Base-by-base conservation (phyloP, 2,113 vertebrate species). In the Stigmatopora nigra region DNA sequence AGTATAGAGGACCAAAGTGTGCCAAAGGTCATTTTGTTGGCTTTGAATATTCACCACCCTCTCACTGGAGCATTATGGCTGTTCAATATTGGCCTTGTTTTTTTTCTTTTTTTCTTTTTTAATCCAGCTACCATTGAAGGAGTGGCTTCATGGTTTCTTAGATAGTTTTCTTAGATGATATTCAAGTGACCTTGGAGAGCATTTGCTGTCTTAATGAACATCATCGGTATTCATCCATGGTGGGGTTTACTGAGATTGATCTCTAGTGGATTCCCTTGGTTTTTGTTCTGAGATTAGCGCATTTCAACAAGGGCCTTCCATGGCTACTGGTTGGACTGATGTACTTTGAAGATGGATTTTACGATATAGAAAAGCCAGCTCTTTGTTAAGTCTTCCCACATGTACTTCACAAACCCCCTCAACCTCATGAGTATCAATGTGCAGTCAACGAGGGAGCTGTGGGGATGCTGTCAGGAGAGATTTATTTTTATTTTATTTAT, bases 311-410 rank as follows among this genome's bases (percentile, higher is more conserved):
- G 79, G 70, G 75, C 69, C 69, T 75, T 79, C 61, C 52, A 57
- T 64, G 69, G 69, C 72, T 3, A 46, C 36, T 60, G 67, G 67
- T 63, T 68, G 70, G 67, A 15, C 70, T 67, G 76, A 80, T 66
- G 67, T 69, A 73, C 84, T 85, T 87, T 86, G 83, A 86, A 84
- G 71, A 82, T 64, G 78, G 77, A 75, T 72, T 86, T 82, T 72
- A 81, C 65, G 71, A 77, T 62, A 81, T 66, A 76, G 64, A 67
- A 57, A 76, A 35, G 41, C 4, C 73, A 82, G 80, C 71, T 79
- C 68, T 68, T 65, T 82, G 78, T 79, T 84, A 78, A 68, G 14
- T 70, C 68, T 81, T 86, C 76, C 73, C 84, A 78, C 78, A 73
- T 85, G 81, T 80, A 78, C 74, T 69, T 73, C 62, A 78, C 64